Conservation (phyloP, 2,113 vertebrate genomes). For the Myrmecobius fasciatus region DNA sequence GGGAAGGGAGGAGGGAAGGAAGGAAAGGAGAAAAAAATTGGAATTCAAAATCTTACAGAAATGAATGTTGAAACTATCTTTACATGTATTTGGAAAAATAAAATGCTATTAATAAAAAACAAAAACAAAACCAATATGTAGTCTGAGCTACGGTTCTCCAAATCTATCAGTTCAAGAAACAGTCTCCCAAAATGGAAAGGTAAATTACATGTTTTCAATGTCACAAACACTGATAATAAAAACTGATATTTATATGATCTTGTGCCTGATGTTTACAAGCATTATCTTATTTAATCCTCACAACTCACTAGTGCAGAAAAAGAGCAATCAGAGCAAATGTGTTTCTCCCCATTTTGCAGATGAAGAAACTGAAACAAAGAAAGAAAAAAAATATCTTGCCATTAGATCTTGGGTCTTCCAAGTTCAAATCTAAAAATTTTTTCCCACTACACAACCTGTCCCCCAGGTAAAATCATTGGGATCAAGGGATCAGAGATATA, state of each 20-base stretch:
- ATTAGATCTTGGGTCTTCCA: neutral
- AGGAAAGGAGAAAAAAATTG: no score
- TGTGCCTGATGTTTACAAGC: neutral
- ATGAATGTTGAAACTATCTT: no score
- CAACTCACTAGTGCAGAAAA: neutral
- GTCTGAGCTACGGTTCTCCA: neutral
- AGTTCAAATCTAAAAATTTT: neutral
- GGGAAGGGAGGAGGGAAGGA: no score
- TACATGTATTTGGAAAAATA: no score
- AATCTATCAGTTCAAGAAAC: neutral
- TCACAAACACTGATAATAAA: neutral
- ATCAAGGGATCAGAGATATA: neutral
- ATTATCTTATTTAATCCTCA: neutral
- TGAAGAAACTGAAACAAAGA: neutral
- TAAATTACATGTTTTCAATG: neutral
- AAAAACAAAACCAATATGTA: neutral
- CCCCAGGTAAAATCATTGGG: neutral
- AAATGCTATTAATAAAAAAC: no score
- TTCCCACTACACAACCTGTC: neutral
- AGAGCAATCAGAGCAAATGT: neutral
- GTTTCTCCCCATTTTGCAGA: neutral
- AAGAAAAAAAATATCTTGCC: neutral
- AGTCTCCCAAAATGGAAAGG: neutral
- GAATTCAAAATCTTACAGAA: no score
- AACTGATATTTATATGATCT: neutral